Percentiles rank a stretch among this genome's conserved stretches.
These are phyloP conservation scores for Pterostichus madidus DNA, from an alignment of 2,888 invertebrate genomes.

Conservation along the genomic window DNA sequence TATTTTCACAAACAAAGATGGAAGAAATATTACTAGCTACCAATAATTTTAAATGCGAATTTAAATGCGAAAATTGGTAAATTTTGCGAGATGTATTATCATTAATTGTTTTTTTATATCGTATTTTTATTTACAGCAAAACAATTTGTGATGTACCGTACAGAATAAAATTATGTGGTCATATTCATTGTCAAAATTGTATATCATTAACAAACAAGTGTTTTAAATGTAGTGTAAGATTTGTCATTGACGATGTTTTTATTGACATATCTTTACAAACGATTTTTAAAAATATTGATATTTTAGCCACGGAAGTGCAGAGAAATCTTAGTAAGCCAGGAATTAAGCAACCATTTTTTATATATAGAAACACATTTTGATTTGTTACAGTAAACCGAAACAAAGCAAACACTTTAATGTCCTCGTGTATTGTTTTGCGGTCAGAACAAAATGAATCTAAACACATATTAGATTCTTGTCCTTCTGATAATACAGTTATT, in stretches of 20 bases:
- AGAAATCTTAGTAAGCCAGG: neutral
- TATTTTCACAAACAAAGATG: neutral
- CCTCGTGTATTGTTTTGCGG: neutral
- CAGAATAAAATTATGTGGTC: conserved; percentile 36
- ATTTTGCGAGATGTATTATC: neutral
- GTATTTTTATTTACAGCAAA: conserved; percentile 2
- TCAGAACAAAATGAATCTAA: conserved; percentile 15
- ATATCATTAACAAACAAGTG: neutral
- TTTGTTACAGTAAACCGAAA: neutral
- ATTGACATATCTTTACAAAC: conserved; percentile 5
- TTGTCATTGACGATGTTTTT: conserved; percentile 11
- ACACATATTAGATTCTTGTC: conserved; percentile 16
- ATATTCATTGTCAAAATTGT: conserved; percentile 35
- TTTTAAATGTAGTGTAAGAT: conserved; percentile 38
- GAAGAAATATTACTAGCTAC: conserved; percentile 4
- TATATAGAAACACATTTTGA: neutral
- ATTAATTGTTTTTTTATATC: too few species aligned
- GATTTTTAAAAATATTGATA: conserved; percentile 11
- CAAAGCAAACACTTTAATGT: neutral
- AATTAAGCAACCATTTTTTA: neutral
- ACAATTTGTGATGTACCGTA: neutral
- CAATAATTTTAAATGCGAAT: neutral
- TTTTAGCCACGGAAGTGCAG: neutral
- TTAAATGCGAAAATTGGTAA: conserved; percentile 3
- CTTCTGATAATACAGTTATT: neutral